Conservation (phyloP, 2,888 invertebrate genomes). For the Thereva nobilitata region DNA sequence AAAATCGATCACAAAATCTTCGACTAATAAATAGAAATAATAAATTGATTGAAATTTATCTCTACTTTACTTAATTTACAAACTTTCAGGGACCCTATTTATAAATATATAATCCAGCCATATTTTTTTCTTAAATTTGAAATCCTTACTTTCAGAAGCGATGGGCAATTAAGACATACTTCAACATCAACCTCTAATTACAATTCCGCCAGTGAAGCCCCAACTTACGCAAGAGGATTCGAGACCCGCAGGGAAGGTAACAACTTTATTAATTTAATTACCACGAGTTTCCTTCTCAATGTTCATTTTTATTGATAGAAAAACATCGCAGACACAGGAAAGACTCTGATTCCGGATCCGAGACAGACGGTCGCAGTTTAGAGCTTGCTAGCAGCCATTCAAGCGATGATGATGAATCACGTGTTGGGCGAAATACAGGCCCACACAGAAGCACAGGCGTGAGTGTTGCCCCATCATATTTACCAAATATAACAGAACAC, state of each 20-base stretch:
- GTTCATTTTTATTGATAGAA: conserved; percentile 44
- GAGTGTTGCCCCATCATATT: conserved; percentile 60
- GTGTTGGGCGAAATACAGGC: conserved; percentile 52
- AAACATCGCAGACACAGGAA: conserved; percentile 59
- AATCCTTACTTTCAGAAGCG: conserved; percentile 61
- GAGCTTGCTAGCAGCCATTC: conserved; percentile 95
- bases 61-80: no score
- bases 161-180: conserved; percentile 80
- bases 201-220: conserved; percentile 78
- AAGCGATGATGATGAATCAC: conserved; percentile 82
- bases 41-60: no score
- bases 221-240: conserved; percentile 70
- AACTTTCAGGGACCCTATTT: no score
- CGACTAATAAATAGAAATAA: no score
- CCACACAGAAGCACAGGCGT: conserved; percentile 59
- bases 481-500: conserved; percentile 67
- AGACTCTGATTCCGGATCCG: conserved; percentile 81
- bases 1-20: no score
- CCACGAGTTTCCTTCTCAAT: neutral
- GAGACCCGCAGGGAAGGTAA: conserved; percentile 53
- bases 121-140: neutral
- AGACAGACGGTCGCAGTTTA: conserved; percentile 77
- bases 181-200: conserved; percentile 87
- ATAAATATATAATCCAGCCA: no score
- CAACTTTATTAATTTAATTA: neutral